These are phyloP conservation scores for Eubucco bourcierii DNA, from an alignment of 2,113 vertebrate species.

Conservation along the genomic window DNA sequence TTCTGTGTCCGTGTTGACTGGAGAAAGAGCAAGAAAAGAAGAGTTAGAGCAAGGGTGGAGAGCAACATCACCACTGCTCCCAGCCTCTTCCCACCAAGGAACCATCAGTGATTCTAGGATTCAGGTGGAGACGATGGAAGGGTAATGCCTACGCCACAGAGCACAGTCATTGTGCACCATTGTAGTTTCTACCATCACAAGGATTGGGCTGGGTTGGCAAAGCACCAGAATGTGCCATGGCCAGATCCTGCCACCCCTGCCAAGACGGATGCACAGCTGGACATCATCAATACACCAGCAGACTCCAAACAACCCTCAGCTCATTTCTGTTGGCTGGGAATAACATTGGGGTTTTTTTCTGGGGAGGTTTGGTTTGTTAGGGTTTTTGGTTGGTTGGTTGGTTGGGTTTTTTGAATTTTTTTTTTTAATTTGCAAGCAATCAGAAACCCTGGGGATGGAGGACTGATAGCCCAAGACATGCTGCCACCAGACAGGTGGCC, in stretches of 20 bases:
- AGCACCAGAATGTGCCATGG: not conserved
- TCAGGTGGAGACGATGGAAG: fast-evolving
- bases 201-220: not conserved
- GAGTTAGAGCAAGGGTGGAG: not conserved
- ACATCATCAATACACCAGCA: fast-evolving
- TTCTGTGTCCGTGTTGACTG: constrained; percentile 95
- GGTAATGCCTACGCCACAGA: not conserved
- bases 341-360: too few relatives aligned
- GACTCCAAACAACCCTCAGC: not conserved
- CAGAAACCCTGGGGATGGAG: not conserved
- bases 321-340: not conserved
- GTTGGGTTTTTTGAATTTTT: too few relatives aligned
- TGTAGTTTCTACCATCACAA: not conserved
- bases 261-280: not conserved
- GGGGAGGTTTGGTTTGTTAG: too few relatives aligned
- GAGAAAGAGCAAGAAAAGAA: constrained; percentile 15
- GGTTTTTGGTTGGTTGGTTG: too few relatives aligned
- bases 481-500: fast-evolving
- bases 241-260: not conserved
- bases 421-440: not conserved
- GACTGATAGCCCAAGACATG: not conserved
- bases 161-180: fast-evolving
- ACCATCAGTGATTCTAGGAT: fast-evolving
- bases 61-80: fast-evolving
- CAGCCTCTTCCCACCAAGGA: fast-evolving